Evolutionary conservation across 1,140 invertebrate genomes (phyloP).

Genomic region (Phortica variegata): DNA sequence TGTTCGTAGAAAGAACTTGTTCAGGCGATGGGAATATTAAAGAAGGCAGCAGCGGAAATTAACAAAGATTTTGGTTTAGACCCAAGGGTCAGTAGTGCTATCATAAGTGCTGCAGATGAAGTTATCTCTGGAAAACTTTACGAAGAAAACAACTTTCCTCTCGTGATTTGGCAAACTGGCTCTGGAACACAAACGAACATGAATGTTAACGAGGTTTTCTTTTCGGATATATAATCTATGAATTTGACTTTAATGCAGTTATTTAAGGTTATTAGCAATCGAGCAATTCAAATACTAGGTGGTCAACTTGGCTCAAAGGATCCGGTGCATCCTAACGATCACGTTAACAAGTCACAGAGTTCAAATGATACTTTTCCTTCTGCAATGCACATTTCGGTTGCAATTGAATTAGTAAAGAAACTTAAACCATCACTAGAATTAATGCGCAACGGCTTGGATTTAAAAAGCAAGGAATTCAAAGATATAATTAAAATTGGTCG

Average conservation of each 20-base stretch:
- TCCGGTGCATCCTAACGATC: constrained; percentile 98
- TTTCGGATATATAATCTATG: no score
- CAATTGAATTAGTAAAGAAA: constrained; percentile 78
- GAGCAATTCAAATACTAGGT: constrained; percentile 93
- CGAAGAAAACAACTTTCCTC: constrained; percentile 89
- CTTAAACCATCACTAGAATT: constrained; percentile 78
- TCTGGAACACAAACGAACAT: constrained; percentile 99
- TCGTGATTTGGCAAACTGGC: constrained; percentile 98
- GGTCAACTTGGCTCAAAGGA: constrained; percentile 88
- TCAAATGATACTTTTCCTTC: constrained; percentile 99
- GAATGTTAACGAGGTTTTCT: constrained; percentile 94
- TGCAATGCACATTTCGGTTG: constrained; percentile 97
- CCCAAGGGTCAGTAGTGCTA: constrained; percentile 80
- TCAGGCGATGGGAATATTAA: constrained; percentile 92
- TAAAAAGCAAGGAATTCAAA: constrained; percentile 81
- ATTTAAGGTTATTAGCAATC: constrained; percentile 82
- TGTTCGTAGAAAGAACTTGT: constrained; percentile 76
- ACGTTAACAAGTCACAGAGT: constrained; percentile 98
- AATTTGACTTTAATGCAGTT: constrained; percentile 2
- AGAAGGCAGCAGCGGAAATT: constrained; percentile 94
- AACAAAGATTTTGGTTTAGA: constrained; percentile 94
- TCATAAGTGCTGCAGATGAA: constrained; percentile 90
- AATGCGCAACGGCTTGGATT: constrained; percentile 71
- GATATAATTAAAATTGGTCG: constrained; percentile 94
- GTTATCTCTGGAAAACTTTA: constrained; percentile 92